A percentile compares a stretch with the other conserved stretches of the same genome.
These are phyloP conservation scores for Brachionus angularis DNA, from an alignment of 1,140 invertebrate genomes.

Conservation along the genomic window DNA sequence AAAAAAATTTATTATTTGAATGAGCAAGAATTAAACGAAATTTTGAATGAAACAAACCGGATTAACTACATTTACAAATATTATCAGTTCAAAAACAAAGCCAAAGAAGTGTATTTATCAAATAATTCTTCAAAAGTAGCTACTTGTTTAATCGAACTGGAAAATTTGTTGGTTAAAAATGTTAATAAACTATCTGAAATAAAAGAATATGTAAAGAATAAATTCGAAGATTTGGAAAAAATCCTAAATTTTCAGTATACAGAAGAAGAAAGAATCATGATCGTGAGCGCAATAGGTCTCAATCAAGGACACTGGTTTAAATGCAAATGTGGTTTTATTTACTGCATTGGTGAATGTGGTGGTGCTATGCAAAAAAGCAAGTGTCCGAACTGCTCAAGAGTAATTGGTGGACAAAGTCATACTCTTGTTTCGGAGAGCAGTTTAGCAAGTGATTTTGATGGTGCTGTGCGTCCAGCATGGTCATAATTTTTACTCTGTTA, in stretches of 20 bases:
- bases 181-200: too few relatives aligned
- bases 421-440: constrained; percentile 59
- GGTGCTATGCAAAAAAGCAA: constrained; percentile 63
- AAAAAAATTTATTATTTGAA: too few relatives aligned
- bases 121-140: too few relatives aligned
- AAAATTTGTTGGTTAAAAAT: too few relatives aligned
- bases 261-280: constrained; percentile 60
- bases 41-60: too few relatives aligned
- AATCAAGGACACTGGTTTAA: constrained; percentile 68
- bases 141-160: too few relatives aligned
- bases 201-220: neutral
- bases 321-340: constrained; percentile 63
- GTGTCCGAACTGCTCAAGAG: constrained; percentile 65
- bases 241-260: neutral
- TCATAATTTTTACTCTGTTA: too few relatives aligned
- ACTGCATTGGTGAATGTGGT: constrained; percentile 60
- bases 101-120: too few relatives aligned
- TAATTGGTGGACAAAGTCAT: constrained; percentile 66
- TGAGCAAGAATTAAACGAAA: too few relatives aligned
- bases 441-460: constrained; percentile 56
- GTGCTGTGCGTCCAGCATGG: constrained; percentile 51
- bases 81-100: too few relatives aligned
- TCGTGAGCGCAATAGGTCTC: constrained; percentile 64
- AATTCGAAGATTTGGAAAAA: neutral
- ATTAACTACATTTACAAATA: too few relatives aligned